Evolutionary conservation across 2,888 invertebrate genomes (phyloP).

Genomic region (Saturnia pavonia): DNA sequence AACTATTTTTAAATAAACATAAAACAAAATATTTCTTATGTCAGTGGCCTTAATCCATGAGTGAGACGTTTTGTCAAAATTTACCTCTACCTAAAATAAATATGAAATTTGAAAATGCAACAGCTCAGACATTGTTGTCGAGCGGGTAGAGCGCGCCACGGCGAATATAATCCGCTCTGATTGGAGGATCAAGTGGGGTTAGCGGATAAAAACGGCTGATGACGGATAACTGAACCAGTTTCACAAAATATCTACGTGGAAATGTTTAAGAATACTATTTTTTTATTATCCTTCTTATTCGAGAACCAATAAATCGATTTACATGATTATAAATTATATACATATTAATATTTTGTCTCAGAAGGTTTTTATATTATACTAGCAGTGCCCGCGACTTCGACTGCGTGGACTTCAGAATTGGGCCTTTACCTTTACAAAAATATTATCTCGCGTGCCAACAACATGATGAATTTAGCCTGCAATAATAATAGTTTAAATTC

Average conservation of each 20-base stretch:
- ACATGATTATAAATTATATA: neutral
- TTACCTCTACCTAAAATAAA: neutral
- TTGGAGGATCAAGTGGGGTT: constrained; percentile 49
- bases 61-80: neutral
- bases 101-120: constrained; percentile 15
- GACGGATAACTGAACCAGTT: constrained; percentile 43
- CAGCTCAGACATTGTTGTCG: constrained; percentile 16
- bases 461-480: no score
- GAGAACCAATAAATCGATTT: neutral
- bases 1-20: no score
- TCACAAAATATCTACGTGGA: constrained; percentile 27
- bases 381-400: no score
- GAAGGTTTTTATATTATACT: neutral
- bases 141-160: constrained; percentile 21
- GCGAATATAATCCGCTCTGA: constrained; percentile 46
- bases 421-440: no score
- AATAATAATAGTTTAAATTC: no score
- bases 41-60: neutral
- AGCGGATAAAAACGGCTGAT: constrained; percentile 43
- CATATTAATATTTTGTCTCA: no score
- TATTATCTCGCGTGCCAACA: no score
- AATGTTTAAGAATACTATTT: neutral
- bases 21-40: neutral
- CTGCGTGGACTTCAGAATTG: no score
- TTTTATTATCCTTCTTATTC: neutral